These are phyloP conservation scores for Heliconius hermathena DNA, from an alignment of 1,140 invertebrate species.

Conservation along the genomic window DNA sequence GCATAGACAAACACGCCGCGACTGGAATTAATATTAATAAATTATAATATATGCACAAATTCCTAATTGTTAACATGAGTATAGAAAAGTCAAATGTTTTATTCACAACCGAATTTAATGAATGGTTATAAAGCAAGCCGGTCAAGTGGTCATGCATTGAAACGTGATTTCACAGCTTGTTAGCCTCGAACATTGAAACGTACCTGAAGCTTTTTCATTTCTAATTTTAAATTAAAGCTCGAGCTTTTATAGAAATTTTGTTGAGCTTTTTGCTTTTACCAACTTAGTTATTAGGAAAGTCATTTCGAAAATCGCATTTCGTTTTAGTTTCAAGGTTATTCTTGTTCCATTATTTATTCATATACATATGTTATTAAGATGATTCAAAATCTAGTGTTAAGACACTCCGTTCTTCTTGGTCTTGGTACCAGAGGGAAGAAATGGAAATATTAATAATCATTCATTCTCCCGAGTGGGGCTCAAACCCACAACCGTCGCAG, in stretches of 20 bases:
- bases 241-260: slow-evolving; percentile 3
- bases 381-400: no score
- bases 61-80: not conserved
- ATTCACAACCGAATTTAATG: slow-evolving; percentile 29
- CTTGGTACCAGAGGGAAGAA: no score
- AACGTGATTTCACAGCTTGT: slow-evolving; percentile 22
- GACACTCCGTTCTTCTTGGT: no score
- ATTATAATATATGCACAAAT: not conserved
- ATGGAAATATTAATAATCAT: no score
- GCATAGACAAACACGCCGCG: no score
- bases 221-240: slow-evolving; percentile 13
- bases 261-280: not conserved
- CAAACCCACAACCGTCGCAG: no score
- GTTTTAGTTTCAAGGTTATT: not conserved
- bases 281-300: not conserved
- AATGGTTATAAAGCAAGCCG: slow-evolving; percentile 23
- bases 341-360: not conserved
- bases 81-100: slow-evolving; percentile 7
- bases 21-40: not conserved
- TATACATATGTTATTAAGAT: not conserved
- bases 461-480: no score
- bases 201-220: slow-evolving; percentile 12
- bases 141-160: slow-evolving; percentile 33
- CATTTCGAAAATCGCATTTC: not conserved
- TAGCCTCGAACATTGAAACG: slow-evolving; percentile 14